Evolutionary conservation across 1,140 invertebrate species (phyloP).

Genomic region (Agrypnia vestita): DNA sequence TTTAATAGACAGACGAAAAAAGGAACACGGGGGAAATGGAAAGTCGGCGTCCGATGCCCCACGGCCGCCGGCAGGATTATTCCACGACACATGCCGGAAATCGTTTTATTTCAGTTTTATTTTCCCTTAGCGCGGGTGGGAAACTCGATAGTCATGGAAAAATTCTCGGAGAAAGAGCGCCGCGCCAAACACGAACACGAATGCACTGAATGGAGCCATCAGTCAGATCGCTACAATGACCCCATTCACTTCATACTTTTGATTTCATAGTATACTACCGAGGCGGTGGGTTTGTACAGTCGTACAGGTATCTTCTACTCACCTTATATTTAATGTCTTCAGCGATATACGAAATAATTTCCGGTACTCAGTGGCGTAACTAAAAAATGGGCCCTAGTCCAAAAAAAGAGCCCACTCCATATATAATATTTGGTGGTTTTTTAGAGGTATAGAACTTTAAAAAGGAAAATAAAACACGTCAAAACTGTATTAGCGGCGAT

Average conservation of each 20-base stretch:
- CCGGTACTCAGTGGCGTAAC: too few species aligned
- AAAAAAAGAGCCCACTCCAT: too few species aligned
- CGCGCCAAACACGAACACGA: background rate
- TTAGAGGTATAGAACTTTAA: too few species aligned
- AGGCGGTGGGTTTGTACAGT: too few species aligned
- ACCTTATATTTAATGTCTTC: too few species aligned
- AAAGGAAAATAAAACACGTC: too few species aligned
- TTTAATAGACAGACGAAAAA: constrained; percentile 57
- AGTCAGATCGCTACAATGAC: background rate
- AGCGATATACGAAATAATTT: too few species aligned
- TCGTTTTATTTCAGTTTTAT: constrained; percentile 34
- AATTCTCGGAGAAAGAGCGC: constrained; percentile 6
- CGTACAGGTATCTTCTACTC: too few species aligned
- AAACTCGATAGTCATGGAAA: constrained; percentile 1
- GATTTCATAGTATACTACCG: too few species aligned
- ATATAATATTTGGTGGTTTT: too few species aligned
- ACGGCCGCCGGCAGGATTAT: constrained; percentile 32
- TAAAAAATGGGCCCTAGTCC: too few species aligned
- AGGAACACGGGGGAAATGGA: constrained; percentile 53
- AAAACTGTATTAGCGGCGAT: too few species aligned
- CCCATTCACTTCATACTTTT: background rate
- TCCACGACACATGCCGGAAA: constrained; percentile 50
- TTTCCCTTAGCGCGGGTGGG: constrained; percentile 19
- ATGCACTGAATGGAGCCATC: background rate
- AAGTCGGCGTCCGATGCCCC: constrained; percentile 15